Evolutionary conservation across 1,140 invertebrate species (phyloP).

Genomic region (Solenopsis fugax): DNA sequence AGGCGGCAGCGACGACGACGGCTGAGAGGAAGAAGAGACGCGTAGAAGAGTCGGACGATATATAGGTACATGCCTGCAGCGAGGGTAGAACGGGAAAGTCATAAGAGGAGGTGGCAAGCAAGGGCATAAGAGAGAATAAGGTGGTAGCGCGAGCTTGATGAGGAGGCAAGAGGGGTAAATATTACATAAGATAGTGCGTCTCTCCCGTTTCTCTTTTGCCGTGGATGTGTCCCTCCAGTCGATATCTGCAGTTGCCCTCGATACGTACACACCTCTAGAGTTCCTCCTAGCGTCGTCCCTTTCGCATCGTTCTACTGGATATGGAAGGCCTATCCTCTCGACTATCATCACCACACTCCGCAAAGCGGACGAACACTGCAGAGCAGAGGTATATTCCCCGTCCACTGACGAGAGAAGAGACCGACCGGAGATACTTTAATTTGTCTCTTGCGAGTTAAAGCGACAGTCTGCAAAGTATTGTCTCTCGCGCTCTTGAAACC

Average conservation of each 20-base stretch:
- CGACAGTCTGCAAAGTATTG: slow-evolving; percentile 59
- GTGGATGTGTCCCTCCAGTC: slow-evolving; percentile 78
- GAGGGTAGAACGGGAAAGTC: slow-evolving; percentile 12
- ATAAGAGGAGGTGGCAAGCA: slow-evolving; percentile 47
- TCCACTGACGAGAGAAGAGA: not conserved
- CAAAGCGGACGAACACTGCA: not conserved
- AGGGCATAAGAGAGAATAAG: slow-evolving; percentile 45
- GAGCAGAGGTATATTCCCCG: slow-evolving; percentile 33
- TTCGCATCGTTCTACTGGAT: slow-evolving; percentile 14
- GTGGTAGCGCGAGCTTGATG: slow-evolving; percentile 65
- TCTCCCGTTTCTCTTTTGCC: slow-evolving; percentile 79
- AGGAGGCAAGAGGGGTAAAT: slow-evolving; percentile 78
- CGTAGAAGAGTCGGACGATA: slow-evolving; percentile 40
- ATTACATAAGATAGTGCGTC: slow-evolving; percentile 82
- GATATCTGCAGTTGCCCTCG: slow-evolving; percentile 82
- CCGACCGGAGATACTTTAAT: slow-evolving; percentile 49
- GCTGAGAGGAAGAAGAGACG: slow-evolving; percentile 14
- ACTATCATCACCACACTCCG: slow-evolving; percentile 39
- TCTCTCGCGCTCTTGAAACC: slow-evolving; percentile 36
- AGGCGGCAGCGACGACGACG: not conserved
- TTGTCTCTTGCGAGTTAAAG: slow-evolving; percentile 55
- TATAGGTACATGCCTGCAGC: slow-evolving; percentile 17
- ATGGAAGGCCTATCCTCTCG: slow-evolving; percentile 29
- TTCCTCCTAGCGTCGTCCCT: slow-evolving; percentile 6
- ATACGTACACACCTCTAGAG: slow-evolving; percentile 64